These are phyloP conservation scores for Hylyphantes graminicola DNA, from an alignment of 1,140 invertebrate genomes.

Conservation along the genomic window DNA sequence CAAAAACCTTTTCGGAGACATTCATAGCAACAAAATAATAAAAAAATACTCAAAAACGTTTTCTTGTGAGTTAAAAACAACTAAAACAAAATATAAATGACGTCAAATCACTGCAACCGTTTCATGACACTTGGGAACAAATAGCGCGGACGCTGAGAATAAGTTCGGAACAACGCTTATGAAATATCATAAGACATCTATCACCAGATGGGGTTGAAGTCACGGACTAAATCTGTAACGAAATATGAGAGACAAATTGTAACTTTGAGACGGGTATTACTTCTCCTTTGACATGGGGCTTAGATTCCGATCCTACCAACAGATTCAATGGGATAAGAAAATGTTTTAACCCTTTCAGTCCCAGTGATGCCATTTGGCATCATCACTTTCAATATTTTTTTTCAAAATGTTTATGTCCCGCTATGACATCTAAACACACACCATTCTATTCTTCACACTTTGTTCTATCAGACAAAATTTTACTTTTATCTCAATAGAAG, in stretches of 20 bases:
- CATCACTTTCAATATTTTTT: too few species aligned
- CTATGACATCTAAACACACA: too few species aligned
- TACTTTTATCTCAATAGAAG: too few species aligned
- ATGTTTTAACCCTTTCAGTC: too few species aligned
- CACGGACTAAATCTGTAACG: slow-evolving; percentile 11
- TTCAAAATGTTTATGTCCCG: too few species aligned
- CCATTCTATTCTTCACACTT: too few species aligned
- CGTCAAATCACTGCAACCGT: background rate
- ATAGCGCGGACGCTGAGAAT: background rate
- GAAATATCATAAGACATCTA: slow-evolving; percentile 31
- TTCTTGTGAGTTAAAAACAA: background rate
- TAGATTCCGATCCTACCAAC: too few species aligned
- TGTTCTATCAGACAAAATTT: too few species aligned
- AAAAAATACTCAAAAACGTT: background rate
- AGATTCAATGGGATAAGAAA: too few species aligned
- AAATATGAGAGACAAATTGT: slow-evolving; percentile 15
- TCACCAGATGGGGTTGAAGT: slow-evolving; percentile 35
- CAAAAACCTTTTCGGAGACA: too few species aligned
- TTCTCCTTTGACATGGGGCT: slow-evolving; percentile 1
- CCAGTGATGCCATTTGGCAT: too few species aligned
- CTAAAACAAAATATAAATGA: slow-evolving; percentile 1
- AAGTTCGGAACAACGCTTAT: background rate
- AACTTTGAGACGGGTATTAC: slow-evolving; percentile 39
- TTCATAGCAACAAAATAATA: background rate
- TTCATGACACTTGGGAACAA: background rate